Percentiles rank a stretch among this genome's conserved stretches.
Conservation (phyloP, 1,140 invertebrate genomes). For the Pogonomyrmex californicus region DNA sequence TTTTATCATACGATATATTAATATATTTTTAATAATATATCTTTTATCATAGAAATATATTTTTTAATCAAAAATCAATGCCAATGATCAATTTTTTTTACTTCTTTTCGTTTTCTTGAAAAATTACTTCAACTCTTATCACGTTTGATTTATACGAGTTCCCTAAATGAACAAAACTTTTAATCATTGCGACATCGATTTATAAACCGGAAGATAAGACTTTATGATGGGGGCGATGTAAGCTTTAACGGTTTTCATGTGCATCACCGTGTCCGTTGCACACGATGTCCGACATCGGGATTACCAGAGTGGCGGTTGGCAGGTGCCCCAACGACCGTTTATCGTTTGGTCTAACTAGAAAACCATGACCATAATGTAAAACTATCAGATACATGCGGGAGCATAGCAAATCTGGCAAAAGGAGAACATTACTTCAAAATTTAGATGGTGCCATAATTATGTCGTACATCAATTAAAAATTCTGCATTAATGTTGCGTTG, state of each 20-base stretch:
- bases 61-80: neutral
- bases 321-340: slow-evolving; percentile 54
- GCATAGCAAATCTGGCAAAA: neutral
- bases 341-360: slow-evolving; percentile 40
- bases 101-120: neutral
- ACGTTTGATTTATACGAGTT: neutral
- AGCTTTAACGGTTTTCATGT: slow-evolving; percentile 61
- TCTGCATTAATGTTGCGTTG: slow-evolving; percentile 18
- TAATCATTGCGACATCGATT: neutral
- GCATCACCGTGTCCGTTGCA: slow-evolving; percentile 45
- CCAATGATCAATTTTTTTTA: neutral
- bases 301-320: slow-evolving; percentile 50
- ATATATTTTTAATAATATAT: too few species aligned
- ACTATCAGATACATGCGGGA: slow-evolving; percentile 18
- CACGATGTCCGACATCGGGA: slow-evolving; percentile 1
- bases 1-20: too few species aligned
- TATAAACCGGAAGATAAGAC: slow-evolving; percentile 26
- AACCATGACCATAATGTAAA: slow-evolving; percentile 24
- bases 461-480: neutral
- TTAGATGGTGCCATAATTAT: neutral
- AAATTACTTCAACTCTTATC: neutral
- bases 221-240: slow-evolving; percentile 2
- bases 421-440: slow-evolving; percentile 15
- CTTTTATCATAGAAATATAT: neutral
- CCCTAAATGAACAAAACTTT: neutral